phyloP scores from a whole-genome alignment of 2,888 invertebrate genomes.

The Pollenia griseotomentosa region DNA sequence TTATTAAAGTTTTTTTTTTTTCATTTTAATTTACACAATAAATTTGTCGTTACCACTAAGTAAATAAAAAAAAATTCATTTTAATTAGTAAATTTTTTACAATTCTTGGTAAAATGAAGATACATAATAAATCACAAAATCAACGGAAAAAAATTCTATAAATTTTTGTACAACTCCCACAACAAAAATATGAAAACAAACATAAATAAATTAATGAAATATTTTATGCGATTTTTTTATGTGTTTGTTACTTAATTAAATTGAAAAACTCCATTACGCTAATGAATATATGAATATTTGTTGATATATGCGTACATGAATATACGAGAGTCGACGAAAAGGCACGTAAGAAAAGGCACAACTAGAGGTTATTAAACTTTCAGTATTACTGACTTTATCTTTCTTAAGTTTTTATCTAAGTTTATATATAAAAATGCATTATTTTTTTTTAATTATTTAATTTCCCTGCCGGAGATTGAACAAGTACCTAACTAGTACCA shows the following conservation, averaged over 20 bases:
- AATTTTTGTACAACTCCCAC: not conserved
- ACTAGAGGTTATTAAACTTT: too few relatives aligned
- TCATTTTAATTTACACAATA: not conserved
- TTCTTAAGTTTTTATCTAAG: too few relatives aligned
- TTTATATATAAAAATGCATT: too few relatives aligned
- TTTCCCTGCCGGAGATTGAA: too few relatives aligned
- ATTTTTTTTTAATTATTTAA: too few relatives aligned
- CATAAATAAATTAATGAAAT: not conserved
- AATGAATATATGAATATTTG: constrained; percentile 67
- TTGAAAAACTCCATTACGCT: constrained; percentile 76
- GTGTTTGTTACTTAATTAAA: constrained; percentile 74
- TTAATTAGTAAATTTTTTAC: constrained; percentile 52
- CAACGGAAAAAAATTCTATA: not conserved
- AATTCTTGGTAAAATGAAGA: constrained; percentile 12
- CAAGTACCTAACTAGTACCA: too few relatives aligned
- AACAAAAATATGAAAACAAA: not conserved
- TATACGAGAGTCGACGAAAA: constrained; percentile 4
- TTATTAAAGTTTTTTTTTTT: not conserved
- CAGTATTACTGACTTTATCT: too few relatives aligned
- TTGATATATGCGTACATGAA: constrained; percentile 31
- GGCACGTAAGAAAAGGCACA: not conserved
- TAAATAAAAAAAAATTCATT: constrained; percentile 41
- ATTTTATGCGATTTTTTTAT: not conserved
- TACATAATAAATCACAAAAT: not conserved
- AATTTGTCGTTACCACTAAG: not conserved